Conservation (phyloP, 2,797 vertebrate species). For the Staurois parvus region DNA sequence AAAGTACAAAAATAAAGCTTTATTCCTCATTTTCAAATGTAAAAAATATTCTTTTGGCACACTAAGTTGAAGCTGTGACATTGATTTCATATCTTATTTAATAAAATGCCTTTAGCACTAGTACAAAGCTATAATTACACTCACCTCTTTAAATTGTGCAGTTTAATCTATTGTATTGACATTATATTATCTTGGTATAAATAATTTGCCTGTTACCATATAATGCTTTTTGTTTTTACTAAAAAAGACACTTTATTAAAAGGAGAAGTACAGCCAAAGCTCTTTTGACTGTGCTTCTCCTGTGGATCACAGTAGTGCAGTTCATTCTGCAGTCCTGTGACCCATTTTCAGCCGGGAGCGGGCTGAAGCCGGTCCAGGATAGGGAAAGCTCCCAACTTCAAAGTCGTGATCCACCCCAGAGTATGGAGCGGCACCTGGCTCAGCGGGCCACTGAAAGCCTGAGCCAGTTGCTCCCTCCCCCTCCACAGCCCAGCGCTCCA, state of each 20-base stretch:
- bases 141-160: background rate
- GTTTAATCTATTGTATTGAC: background rate
- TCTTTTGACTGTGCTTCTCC: too few species aligned
- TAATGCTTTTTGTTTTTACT: constrained; percentile 5
- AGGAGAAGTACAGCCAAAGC: too few species aligned
- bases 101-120: constrained; percentile 30
- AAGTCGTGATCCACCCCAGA: too few species aligned
- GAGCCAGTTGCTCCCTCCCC: too few species aligned
- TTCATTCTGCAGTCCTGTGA: too few species aligned
- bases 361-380: too few species aligned
- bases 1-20: constrained; percentile 85
- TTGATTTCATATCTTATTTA: constrained; percentile 34
- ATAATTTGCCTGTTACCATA: background rate
- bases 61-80: constrained; percentile 73
- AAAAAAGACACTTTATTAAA: constrained; percentile 5
- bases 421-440: too few species aligned
- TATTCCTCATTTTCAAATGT: constrained; percentile 82
- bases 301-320: too few species aligned
- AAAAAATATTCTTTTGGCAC: constrained; percentile 85
- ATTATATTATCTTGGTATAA: constrained; percentile 17
- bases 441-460: too few species aligned
- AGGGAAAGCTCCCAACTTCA: too few species aligned
- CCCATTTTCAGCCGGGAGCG: too few species aligned
- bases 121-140: background rate
- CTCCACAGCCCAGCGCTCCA: too few species aligned